phyloP scores from a whole-genome alignment of 2,113 vertebrate genomes.

The Tautogolabrus adspersus region DNA sequence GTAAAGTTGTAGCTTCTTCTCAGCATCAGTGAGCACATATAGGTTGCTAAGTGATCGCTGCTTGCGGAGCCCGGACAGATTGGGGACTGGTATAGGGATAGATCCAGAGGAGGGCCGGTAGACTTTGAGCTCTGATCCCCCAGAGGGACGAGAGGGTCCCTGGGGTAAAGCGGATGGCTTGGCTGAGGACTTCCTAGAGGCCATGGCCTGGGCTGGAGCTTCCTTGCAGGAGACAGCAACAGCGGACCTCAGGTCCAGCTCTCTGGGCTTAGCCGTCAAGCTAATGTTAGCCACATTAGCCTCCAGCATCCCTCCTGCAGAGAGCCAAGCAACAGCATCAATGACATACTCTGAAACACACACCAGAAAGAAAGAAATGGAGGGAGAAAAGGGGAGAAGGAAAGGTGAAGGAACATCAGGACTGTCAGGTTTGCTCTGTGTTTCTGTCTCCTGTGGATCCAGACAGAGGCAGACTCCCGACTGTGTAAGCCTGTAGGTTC shows the following conservation, averaged over 20 bases:
- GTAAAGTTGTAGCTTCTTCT: conserved; percentile 94
- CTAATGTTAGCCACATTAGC: conserved; percentile 83
- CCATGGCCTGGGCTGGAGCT: conserved; percentile 80
- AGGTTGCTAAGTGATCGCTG: conserved; percentile 94
- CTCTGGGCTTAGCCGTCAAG: conserved; percentile 83
- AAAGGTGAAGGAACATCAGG: conserved; percentile 43
- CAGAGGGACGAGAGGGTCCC: conserved; percentile 79
- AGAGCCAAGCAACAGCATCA: conserved; percentile 88
- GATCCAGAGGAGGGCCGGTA: conserved; percentile 86
- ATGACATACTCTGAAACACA: conserved; percentile 65
- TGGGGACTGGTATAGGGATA: conserved; percentile 80
- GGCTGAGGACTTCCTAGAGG: conserved; percentile 84
- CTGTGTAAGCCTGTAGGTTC: conserved; percentile 64
- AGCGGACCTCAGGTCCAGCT: conserved; percentile 81
- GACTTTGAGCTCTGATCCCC: conserved; percentile 89
- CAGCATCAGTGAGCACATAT: conserved; percentile 92
- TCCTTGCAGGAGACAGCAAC: conserved; percentile 72
- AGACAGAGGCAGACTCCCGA: conserved; percentile 60
- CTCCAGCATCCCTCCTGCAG: conserved; percentile 90
- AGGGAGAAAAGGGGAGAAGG: conserved; percentile 33
- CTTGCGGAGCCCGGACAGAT: conserved; percentile 88
- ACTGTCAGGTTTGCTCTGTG: conserved; percentile 39
- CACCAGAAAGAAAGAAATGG: conserved; percentile 41
- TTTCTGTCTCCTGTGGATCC: conserved; percentile 42
- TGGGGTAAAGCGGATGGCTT: conserved; percentile 81